Evolutionary conservation across 2,888 invertebrate genomes (phyloP).

Genomic region (Parelbella ahira): DNA sequence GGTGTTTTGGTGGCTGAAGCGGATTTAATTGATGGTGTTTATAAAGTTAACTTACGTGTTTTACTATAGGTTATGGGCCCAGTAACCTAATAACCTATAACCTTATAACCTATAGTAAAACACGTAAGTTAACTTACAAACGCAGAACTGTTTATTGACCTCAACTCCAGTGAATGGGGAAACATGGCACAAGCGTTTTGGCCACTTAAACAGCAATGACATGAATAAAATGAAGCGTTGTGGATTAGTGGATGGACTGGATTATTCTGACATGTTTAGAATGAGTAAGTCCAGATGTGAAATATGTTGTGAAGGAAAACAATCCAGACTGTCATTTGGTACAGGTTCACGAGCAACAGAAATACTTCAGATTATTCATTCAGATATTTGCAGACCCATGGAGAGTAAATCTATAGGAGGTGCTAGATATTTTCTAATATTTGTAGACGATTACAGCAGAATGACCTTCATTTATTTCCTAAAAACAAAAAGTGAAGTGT

Average conservation of each 20-base stretch:
- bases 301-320: slow-evolving; percentile 33
- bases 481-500: slow-evolving; percentile 3
- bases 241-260: slow-evolving; percentile 28
- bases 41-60: too few species aligned
- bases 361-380: slow-evolving; percentile 25
- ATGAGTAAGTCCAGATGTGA: slow-evolving; percentile 25
- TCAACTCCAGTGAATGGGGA: background rate
- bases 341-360: slow-evolving; percentile 9
- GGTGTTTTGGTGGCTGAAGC: too few species aligned
- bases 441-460: slow-evolving; percentile 27
- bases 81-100: too few species aligned
- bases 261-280: slow-evolving; percentile 16
- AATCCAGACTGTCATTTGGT: slow-evolving; percentile 29
- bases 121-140: too few species aligned
- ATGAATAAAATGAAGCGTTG: slow-evolving; percentile 28
- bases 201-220: slow-evolving; percentile 25
- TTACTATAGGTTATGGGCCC: too few species aligned
- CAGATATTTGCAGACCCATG: slow-evolving; percentile 27
- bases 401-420: slow-evolving; percentile 13
- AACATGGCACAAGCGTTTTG: slow-evolving; percentile 28
- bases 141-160: background rate
- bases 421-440: slow-evolving; percentile 22
- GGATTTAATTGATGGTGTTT: too few species aligned
- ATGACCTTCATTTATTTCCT: slow-evolving; percentile 26
- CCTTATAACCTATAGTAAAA: too few species aligned